Base-by-base conservation (phyloP, 2,113 vertebrate species). In the Pipra filicauda region DNA sequence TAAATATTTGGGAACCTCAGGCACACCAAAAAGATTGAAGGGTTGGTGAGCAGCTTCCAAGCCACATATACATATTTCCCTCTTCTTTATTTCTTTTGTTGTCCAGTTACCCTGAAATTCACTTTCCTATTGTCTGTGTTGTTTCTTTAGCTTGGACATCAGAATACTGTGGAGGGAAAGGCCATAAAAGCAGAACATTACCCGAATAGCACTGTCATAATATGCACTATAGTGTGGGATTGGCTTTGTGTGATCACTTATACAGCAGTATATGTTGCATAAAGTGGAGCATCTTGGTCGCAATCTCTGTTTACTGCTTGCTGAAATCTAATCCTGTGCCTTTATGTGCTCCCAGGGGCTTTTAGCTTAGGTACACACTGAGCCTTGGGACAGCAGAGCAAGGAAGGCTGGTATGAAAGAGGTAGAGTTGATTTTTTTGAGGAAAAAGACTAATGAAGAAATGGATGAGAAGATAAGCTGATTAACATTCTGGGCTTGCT, bases 61-160 rank as follows among this genome's bases (percentile, higher is more conserved):
- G 43, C 28, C 21, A 69, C 26, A 9, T 12, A 54, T 2, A 16
- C 0, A 0, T 55, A 43, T 61, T 52, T 62, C 11, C 6, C 8
- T 69, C 27, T 54, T 49, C 19, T 54, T 41, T 58, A 11, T 9
- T 92, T 33, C 18, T 61, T 90, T 66, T 39, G 8, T n/a, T 59
- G 2, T 26, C 11, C 28, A 22, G 8, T 49, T 33, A 58, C 15
- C 6, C 16, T 79, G 37, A 64, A 78, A 76, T 76, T 80, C 39
- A 27, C 30, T 86, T 49, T 62, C 13, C 13, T 28, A 0, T 72
- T 54, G 7, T n/a, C 31, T 41, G 26, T 12, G 19, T 31, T 62
- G 24, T 70, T 77, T 62, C 26, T 78, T 69, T 35, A 64, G 6
- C 30, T 78, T 72, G 54, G 35, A 52, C 54, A 81, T 21, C 15